Evolutionary conservation across 2,888 invertebrate species (phyloP), one percentile per base, ranked within the genome.

Genomic region (Campoletis raptor): DNA sequence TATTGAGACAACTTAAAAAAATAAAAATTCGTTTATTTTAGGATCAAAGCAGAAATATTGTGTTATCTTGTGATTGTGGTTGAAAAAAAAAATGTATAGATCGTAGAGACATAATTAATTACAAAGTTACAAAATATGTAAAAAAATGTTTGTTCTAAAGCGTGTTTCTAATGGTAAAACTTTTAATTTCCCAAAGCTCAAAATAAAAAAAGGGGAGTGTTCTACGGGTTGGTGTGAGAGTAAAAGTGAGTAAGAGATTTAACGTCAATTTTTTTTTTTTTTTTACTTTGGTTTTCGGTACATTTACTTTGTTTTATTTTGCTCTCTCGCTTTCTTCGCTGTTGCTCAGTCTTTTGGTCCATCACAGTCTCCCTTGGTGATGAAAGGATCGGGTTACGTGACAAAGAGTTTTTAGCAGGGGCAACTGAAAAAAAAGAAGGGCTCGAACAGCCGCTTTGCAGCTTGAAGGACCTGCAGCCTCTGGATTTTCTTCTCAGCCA

Each of bases 311-410:
- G 64, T 64, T 76, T 40, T 69, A 76, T 67, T 81, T 79, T 84
- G 84, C 82, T 52, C 85, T 79, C 61, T 52, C 48, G n/a, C 48
- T 18, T 18, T 48, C 18, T 18, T 48, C 48, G 48, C 64, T 37
- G 45, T 40, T 77, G 61, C 69, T 45, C 64, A 15, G 21, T 37
- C 70, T 64, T 61, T 67, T 70, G 69, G 69, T 78, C 57, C 66
- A 36, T 66, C 67, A 36, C 74, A 48, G 37, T 81, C 70, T 37
- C 67, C 74, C 83, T 81, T 73, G 70, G 80, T 78, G 87, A 83
- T 83, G 83, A 88, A 87, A 85, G 78, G 88, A 85, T 87, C 85
- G 85, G 69, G 85, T 88, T 83, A 88, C 88, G 84, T 45, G 79
- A 87, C 83, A 87, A 83, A 85, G 85, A 66, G 83, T 67, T 66